Percentiles rank a stretch among this genome's conserved stretches.
phyloP scores from a whole-genome alignment of 1,140 invertebrate species.

The Drosophila prosaltans region DNA sequence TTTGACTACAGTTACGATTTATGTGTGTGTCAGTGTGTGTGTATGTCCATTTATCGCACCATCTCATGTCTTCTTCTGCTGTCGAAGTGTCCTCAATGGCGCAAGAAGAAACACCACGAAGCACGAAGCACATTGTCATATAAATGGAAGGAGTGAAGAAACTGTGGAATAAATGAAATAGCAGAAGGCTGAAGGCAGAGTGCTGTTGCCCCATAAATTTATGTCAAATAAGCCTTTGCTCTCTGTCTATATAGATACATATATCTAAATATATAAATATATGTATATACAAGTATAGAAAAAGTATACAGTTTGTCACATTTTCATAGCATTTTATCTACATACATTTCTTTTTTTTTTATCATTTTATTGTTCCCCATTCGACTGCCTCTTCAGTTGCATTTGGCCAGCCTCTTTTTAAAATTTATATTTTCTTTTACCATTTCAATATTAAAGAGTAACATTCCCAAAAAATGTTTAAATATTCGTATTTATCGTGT shows the following conservation, averaged over 20 bases:
- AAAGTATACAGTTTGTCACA: slow-evolving; percentile 9
- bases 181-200: slow-evolving; percentile 2
- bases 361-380: slow-evolving; percentile 16
- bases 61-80: slow-evolving; percentile 49
- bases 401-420: neutral
- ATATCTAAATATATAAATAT: slow-evolving; percentile 35
- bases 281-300: neutral
- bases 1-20: slow-evolving; percentile 59
- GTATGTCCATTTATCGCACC: slow-evolving; percentile 68
- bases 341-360: slow-evolving; percentile 6
- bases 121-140: neutral
- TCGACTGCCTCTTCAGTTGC: neutral
- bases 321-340: slow-evolving; percentile 3
- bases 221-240: slow-evolving; percentile 68
- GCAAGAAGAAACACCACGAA: neutral
- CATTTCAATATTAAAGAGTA: neutral
- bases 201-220: slow-evolving; percentile 57
- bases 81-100: slow-evolving; percentile 14
- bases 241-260: slow-evolving; percentile 44
- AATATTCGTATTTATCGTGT: neutral
- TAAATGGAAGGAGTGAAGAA: neutral
- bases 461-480: neutral
- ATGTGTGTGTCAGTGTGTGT: slow-evolving; percentile 25
- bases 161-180: neutral
- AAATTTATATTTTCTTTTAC: neutral